Conservation (phyloP, 2,113 vertebrate species). For the Etheostoma spectabile region DNA sequence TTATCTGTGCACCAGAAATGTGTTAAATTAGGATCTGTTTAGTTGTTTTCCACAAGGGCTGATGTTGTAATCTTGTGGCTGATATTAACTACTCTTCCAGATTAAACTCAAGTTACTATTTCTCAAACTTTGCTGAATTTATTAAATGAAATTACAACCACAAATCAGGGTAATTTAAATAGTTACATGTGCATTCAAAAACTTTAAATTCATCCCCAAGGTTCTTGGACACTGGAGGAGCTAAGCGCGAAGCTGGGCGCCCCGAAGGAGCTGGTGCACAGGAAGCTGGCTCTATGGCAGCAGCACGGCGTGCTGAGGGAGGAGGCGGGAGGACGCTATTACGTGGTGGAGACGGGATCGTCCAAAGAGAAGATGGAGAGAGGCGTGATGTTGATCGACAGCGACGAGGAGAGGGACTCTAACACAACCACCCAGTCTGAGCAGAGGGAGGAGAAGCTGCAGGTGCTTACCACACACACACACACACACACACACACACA, state of each 20-base stretch:
- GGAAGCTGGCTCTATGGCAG: constrained; percentile 95
- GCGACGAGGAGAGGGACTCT: constrained; percentile 95
- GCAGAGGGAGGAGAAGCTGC: constrained; percentile 98
- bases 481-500: constrained; percentile 1
- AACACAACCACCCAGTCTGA: constrained; percentile 97
- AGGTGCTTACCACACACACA: constrained; percentile 80
- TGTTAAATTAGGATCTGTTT: no score
- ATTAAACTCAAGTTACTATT: neutral
- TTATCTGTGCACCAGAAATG: neutral
- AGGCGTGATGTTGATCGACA: constrained; percentile 92
- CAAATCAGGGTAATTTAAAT: neutral
- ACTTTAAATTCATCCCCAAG: constrained; percentile 71
- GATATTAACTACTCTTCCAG: no score
- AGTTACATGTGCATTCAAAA: neutral
- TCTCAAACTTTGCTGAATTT: neutral
- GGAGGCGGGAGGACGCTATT: constrained; percentile 89
- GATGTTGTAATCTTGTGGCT: no score
- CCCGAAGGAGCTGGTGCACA: constrained; percentile 89
- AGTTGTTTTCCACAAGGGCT: no score
- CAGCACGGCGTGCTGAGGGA: constrained; percentile 96
- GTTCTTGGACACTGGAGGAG: constrained; percentile 91
- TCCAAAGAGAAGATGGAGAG: constrained; percentile 90
- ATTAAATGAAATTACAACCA: neutral
- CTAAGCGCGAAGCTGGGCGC: constrained; percentile 91
- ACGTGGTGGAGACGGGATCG: constrained; percentile 90